Conservation (phyloP, 1,140 invertebrate genomes). For the Drosophila aff. region DNA sequence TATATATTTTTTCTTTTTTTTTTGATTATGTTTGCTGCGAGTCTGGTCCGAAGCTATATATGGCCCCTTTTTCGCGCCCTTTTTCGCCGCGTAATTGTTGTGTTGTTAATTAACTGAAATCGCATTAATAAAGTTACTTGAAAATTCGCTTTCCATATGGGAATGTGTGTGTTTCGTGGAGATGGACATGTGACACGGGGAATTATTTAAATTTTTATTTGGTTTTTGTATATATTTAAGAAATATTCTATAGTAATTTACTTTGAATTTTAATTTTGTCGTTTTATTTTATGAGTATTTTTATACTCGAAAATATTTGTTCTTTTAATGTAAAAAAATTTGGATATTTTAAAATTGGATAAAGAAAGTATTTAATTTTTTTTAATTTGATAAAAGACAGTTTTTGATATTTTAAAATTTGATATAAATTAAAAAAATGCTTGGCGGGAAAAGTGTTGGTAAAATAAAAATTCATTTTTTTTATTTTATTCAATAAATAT, state of each 20-base stretch:
- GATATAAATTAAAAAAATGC: too few species aligned
- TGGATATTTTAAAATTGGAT: too few species aligned
- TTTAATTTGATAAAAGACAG: too few species aligned
- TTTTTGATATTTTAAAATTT: too few species aligned
- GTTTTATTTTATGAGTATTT: too few species aligned
- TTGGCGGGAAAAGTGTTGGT: too few species aligned
- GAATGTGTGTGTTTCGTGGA: slow-evolving; percentile 18
- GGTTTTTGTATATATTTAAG: neutral
- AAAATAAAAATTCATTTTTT: too few species aligned
- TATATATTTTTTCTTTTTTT: neutral
- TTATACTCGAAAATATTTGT: too few species aligned
- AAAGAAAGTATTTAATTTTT: too few species aligned
- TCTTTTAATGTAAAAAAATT: too few species aligned
- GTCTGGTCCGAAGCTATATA: neutral
- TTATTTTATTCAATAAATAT: too few species aligned
- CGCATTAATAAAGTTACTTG: slow-evolving; percentile 77
- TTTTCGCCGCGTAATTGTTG: slow-evolving; percentile 59
- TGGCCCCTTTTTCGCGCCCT: slow-evolving; percentile 5
- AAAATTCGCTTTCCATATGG: slow-evolving; percentile 38
- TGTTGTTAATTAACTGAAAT: slow-evolving; percentile 80
- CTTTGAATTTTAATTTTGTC: too few species aligned
- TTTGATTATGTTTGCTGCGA: neutral
- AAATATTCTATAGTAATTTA: neutral
- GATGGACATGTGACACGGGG: slow-evolving; percentile 23
- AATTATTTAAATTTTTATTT: neutral